Base-by-base conservation (phyloP, 2,888 invertebrate genomes). In the Apamea crenata region DNA sequence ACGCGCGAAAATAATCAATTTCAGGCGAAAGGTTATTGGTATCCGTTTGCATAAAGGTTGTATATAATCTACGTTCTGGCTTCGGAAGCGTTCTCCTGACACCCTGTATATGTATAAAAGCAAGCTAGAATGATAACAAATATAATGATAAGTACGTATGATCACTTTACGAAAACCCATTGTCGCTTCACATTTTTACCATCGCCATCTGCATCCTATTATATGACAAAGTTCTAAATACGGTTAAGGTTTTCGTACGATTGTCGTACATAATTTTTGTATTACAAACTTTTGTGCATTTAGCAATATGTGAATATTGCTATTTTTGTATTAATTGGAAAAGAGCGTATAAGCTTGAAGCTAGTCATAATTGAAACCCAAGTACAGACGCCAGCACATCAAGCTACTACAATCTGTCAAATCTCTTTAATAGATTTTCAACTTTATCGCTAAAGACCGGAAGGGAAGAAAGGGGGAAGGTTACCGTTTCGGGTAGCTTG, bases 301-400 rank as follows among this genome's bases (percentile, higher is more conserved):
- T 72, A 83, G 10, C 2, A 63, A 50, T 18, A 53, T 65, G 44
- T 77, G 56, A 66, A 77, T 77, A 76, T 59, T 5, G 50, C 12
- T 79, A 79, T 87, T 82, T 82, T 79, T 79, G 18, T 83, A 87
- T 72, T 47, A 6, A 21, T 56, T 74, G 25, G 14, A 29, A 61
- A 44, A 59, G 1, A 67, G 29, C 36, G 21, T 74, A 63, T 40
- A 74, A 25, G 61, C 53, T 71, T 56, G 10, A 32, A 44, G 21
- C 25, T 74, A 74, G 53, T 71, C 66, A 50, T n/a, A 44, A 32
- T 69, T 69, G 2, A 36, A 72, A 66, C 6, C 2, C 2, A 81
- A 61, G 36, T 36, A 36, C 36, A 36, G 36, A 36, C 36, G 36
- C 36, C 36, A 36, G 36, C 36, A 36, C 36, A 36, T 36, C 4